Evolutionary conservation across 2,888 invertebrate genomes (phyloP).

Genomic region (Lycaena phlaeas): DNA sequence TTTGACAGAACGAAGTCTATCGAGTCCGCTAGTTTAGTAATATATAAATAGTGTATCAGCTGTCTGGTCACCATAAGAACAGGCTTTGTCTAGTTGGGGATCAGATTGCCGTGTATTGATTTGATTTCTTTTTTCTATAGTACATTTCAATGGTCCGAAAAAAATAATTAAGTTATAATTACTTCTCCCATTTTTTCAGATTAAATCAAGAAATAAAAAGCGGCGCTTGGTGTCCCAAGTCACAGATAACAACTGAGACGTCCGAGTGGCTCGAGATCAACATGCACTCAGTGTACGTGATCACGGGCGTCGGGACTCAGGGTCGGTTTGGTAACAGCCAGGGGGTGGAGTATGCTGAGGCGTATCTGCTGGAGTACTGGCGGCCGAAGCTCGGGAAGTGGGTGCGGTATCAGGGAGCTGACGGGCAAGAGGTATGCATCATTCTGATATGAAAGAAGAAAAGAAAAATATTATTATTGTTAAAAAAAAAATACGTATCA

Average conservation of each 20-base stretch:
- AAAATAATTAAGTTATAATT: no score
- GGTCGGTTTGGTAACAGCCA: slow-evolving; percentile 94
- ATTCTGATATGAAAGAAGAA: no score
- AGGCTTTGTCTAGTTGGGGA: no score
- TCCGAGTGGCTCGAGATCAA: slow-evolving; percentile 87
- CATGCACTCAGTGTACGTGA: slow-evolving; percentile 83
- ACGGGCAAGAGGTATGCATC: slow-evolving; percentile 82
- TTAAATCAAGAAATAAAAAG: slow-evolving; percentile 86
- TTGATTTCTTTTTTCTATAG: no score
- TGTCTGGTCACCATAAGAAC: no score
- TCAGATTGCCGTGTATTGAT: no score
- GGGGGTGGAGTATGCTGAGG: slow-evolving; percentile 89
- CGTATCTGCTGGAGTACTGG: slow-evolving; percentile 89
- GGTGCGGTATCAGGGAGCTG: slow-evolving; percentile 83
- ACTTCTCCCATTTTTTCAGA: slow-evolving; percentile 69
- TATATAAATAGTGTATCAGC: no score
- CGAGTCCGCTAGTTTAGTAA: no score
- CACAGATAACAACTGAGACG: slow-evolving; percentile 83
- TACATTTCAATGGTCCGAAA: no score
- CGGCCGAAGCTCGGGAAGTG: slow-evolving; percentile 85
- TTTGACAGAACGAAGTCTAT: no score
- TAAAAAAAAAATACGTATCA: no score
- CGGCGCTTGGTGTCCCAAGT: slow-evolving; percentile 94
- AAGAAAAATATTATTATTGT: no score
- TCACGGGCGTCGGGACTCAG: slow-evolving; percentile 87